Evolutionary conservation across 2,797 vertebrate genomes (phyloP), one percentile per base, ranked within the genome.

Genomic region (Falco novaeseelandiae): DNA sequence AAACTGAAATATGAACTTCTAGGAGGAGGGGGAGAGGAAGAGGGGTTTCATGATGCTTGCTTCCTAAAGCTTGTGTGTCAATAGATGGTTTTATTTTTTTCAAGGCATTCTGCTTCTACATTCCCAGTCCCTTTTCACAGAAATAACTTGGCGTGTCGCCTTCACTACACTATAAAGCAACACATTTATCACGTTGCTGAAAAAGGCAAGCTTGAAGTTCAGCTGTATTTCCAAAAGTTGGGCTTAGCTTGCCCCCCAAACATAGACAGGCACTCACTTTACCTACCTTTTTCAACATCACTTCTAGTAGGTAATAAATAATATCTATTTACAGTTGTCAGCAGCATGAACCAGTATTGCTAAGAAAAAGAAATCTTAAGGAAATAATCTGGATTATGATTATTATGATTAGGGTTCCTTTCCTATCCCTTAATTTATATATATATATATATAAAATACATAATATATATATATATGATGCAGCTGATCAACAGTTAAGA

Each of bases 1-100:
- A 99, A 99, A 99, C 98, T 99, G 99, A 99, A 99, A 99, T 98
- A 99, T 97, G 98, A 99, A 99, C 98, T 98, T 97, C 97, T 97
- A 98, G 97, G 98, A 97, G 98, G 96, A 93, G 96, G 98, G 96
- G 96, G 91, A 87, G 88, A 96, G 94, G 95, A 96, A 97, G 94
- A 95, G 89, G 85, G 92, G 97, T 96, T 98, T 98, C 98, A 95
- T 94, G 97, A 98, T 91, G 84, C 94, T 96, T 96, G 98, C 95
- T 97, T 97, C 96, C 98, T 97, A 97, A 97, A 95, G 97, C 90
- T 97, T 96, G 94, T 97, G 97, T 97, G 96, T 97, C 97, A 97
- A 93, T 93, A 94, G 94, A 92, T 70, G 59, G 95, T 87, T 94
- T 95, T 89, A 30, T 81, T 83, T 84, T 94, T 96, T 96, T 93